Base-by-base conservation (phyloP, 2,797 vertebrate genomes). In the Momotus momota region DNA sequence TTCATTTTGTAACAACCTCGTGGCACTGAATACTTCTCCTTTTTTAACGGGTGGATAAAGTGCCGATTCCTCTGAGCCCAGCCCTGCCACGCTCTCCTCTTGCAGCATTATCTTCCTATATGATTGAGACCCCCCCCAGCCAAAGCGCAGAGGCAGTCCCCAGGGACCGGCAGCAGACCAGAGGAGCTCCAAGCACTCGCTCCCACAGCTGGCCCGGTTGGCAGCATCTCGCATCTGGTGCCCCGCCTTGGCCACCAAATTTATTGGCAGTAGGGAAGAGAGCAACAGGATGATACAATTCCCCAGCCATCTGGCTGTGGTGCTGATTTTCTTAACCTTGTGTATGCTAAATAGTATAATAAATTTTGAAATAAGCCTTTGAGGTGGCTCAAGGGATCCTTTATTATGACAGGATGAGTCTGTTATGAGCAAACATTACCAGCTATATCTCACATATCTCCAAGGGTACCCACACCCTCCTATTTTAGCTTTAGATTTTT, bases 271-370 rank as follows among this genome's bases (percentile, higher is more conserved):
- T 46, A 52, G 54, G 55, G 69, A 90, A 83, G 31, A 88, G 27
- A 96, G 81, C 62, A 78, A 86, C 72, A 70, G 69, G 88, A 60
- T 88, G 72, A n/a, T 41, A 58, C 52, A 94, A 94, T 86, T 96
- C 94, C 95, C 95, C 92, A 88, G 87, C 97, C 96, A 96, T 97
- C 96, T 96, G 96, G 75, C 84, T 79, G 29, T 22, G 69, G 79
- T 33, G 69, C 71, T 81, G 89, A 81, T 93, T 96, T 86, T 81
- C 49, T 90, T 95, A 95, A 96, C 95, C 91, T 95, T 93, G 89
- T 83, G 23, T 79, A 86, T 94, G 92, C 88, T 97, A 97, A 97
- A 94, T 27, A 90, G 65, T 21, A 17, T 21, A 85, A 94, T 96
- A 94, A 96, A 97, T 94, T 94, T 89, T 43, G 35, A 91, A 95